Conservation (phyloP, 1,140 invertebrate species). For the Polypedilum pembai region DNA sequence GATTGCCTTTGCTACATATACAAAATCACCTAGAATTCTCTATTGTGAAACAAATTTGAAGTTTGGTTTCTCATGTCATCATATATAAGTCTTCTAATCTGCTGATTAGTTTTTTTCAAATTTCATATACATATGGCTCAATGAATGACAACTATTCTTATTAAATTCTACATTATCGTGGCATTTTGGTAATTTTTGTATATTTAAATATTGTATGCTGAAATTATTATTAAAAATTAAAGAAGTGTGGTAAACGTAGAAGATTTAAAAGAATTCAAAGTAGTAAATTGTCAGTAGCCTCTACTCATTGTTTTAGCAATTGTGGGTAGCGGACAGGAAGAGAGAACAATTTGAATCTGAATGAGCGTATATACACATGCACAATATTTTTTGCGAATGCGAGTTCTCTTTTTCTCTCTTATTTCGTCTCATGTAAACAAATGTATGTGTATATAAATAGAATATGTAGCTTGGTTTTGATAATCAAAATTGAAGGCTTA, state of each 20-base stretch:
- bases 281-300: neutral
- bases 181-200: neutral
- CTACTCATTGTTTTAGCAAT: neutral
- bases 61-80: neutral
- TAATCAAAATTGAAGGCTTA: neutral
- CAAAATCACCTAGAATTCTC: neutral
- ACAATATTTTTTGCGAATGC: neutral
- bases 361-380: neutral
- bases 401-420: neutral
- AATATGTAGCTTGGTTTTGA: neutral
- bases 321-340: neutral
- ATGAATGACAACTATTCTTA: slow-evolving; percentile 1
- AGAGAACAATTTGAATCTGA: neutral
- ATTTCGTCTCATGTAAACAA: neutral
- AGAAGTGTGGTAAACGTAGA: too few species aligned
- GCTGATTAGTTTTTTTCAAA: too few species aligned
- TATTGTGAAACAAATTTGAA: neutral
- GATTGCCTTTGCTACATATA: neutral
- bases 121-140: neutral
- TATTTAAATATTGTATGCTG: too few species aligned
- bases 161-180: neutral
- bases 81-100: neutral
- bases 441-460: neutral
- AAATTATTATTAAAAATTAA: too few species aligned
- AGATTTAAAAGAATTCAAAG: too few species aligned